These are phyloP conservation scores for Heliornis fulica DNA, from an alignment of 2,113 vertebrate species.

Conservation along the genomic window DNA sequence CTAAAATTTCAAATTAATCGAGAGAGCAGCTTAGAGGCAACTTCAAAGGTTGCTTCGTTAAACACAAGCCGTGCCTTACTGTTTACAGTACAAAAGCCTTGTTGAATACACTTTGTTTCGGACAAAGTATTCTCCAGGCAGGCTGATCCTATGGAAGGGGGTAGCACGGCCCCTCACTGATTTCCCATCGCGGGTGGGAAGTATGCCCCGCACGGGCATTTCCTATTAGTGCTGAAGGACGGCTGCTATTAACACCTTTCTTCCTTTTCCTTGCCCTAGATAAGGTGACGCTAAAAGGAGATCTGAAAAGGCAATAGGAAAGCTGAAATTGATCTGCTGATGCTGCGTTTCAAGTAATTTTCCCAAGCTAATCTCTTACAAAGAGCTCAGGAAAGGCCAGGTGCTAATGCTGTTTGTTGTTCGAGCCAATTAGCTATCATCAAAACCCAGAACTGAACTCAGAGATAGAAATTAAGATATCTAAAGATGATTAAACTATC, in stretches of 20 bases:
- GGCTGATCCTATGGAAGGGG: not conserved
- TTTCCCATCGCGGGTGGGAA: not conserved
- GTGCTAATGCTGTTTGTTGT: not conserved
- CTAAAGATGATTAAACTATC: not conserved
- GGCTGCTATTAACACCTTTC: not conserved
- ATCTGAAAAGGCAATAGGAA: not conserved
- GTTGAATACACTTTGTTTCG: not conserved
- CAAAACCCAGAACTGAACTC: not conserved
- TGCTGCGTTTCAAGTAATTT: not conserved
- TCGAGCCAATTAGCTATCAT: not conserved
- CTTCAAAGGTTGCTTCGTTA: slow-evolving; percentile 56
- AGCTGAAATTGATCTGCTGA: not conserved
- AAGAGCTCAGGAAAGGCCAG: not conserved
- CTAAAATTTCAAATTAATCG: slow-evolving; percentile 69
- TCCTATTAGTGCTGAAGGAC: not conserved
- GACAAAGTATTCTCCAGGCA: not conserved
- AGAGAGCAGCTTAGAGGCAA: slow-evolving; percentile 1
- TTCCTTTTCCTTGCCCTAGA: no score
- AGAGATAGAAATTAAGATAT: not conserved
- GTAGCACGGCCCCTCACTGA: not conserved
- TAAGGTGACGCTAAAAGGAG: not conserved
- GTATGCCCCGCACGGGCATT: fast-evolving
- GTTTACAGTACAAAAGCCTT: not conserved
- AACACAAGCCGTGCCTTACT: not conserved
- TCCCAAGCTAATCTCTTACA: not conserved